Base-by-base conservation (phyloP, 2,888 invertebrate species). In the Phymatocera aterrima region DNA sequence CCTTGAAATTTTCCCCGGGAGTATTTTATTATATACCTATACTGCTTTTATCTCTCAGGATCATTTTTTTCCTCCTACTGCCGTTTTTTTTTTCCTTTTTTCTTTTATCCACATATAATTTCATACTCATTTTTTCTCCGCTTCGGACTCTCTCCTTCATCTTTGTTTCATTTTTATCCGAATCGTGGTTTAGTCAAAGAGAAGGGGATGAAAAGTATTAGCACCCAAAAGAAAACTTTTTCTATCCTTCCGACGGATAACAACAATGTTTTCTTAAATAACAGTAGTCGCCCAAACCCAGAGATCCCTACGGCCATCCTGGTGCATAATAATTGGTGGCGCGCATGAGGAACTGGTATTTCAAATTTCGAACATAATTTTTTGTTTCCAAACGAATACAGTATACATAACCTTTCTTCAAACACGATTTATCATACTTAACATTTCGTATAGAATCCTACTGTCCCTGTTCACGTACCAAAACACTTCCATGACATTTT, bases 231-330 rank as follows among this genome's bases (percentile, higher is more conserved):
- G 28, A 43, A 28, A 10, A 28, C 24, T 34, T 72, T 72, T 72
- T 72, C 18, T 51, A 51, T 10, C 43, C 31, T 18, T 34, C 28
- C n/a, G n/a, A 21, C 48, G 72, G 51, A 72, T 72, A 72, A 72
- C 51, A 72, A 51, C 34, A 34, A 31, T 51, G 51, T 72, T 72
- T 72, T 34, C 72, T 51, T 6, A 72, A 51, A 72, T 72, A 72
- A 72, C 51, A 72, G n/a, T 4, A 1, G 28, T 1, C 24, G 28
- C 57, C 15, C 28, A 3, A 46, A 3, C 21, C 28, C n/a, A n/a
- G n/a, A n/a, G n/a, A n/a, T n/a, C n/a, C n/a, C n/a, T n/a, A n/a
- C n/a, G n/a, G n/a, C n/a, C n/a, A n/a, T n/a, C n/a, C n/a, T n/a
- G n/a, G n/a, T n/a, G n/a, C n/a, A n/a, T n/a, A n/a, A n/a, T n/a